Percentiles rank a stretch among this genome's conserved stretches.
Evolutionary conservation across 2,888 invertebrate species (phyloP).

Genomic region (Scaeva pyrastri): DNA sequence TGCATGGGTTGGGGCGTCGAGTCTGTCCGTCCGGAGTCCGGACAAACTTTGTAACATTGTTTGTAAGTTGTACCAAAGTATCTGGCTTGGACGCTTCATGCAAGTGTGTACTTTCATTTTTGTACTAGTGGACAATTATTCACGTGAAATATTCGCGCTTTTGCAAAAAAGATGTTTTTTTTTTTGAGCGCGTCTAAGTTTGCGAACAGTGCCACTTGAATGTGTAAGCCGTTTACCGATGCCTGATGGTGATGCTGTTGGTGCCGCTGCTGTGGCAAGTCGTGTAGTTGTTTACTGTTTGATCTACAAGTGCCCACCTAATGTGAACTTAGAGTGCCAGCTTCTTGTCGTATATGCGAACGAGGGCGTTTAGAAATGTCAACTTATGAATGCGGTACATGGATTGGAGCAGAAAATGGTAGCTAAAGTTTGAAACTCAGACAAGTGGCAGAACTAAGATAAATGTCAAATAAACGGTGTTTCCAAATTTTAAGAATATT

Average conservation of each 20-base stretch:
- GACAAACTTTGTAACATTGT: conserved; percentile 14
- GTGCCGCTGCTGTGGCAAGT: not conserved
- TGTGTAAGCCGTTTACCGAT: not conserved
- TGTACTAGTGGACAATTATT: conserved; percentile 49
- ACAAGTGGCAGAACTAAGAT: not conserved
- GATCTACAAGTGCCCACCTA: conserved; percentile 24
- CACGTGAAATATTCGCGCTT: conserved; percentile 49
- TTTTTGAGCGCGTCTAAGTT: not conserved
- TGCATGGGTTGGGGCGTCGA: conserved; percentile 12
- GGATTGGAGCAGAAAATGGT: conserved; percentile 4
- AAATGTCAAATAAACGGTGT: conserved; percentile 11
- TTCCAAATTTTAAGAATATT: not conserved
- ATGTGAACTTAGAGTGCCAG: not conserved
- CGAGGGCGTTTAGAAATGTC: conserved; percentile 43
- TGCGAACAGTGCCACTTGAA: conserved; percentile 4
- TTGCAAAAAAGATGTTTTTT: not conserved
- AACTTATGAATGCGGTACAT: not conserved
- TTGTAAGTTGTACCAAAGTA: too few species aligned
- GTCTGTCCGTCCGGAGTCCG: not conserved
- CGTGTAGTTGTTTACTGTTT: conserved; percentile 14
- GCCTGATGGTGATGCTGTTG: not conserved
- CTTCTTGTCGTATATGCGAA: not conserved
- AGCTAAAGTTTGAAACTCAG: not conserved
- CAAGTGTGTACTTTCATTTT: conserved; percentile 68
- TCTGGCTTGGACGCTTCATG: not conserved